Evolutionary conservation across 2,888 invertebrate genomes (phyloP), one percentile per base, ranked within the genome.

Genomic region (Gerris lacustris): DNA sequence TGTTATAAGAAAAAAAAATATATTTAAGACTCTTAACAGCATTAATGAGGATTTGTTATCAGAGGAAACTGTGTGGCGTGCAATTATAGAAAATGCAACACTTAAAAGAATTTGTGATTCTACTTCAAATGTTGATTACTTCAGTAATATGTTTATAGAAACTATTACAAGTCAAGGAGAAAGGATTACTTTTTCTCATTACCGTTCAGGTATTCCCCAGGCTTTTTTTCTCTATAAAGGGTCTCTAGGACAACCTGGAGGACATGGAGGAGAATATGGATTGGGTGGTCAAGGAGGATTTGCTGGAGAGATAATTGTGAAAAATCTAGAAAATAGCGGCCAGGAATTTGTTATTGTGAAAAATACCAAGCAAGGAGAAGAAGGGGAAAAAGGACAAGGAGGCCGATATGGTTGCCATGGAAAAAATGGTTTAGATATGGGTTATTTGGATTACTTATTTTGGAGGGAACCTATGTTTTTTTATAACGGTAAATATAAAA

Each of bases 381-480:
- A 71, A n/a, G 76, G 76, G 4, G n/a, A 70, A 31, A 45, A 70
- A n/a, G 76, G 75, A 6, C 47, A 69, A 63, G 73, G 72, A 44
- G 76, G 76, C 0, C 15, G 17, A 45, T 72, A 69, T 71, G 75
- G 75, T 31, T 44, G 66, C n/a, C 74, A 74, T 67, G 76, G 76
- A 67, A 72, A 73, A 71, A 74, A 76, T 70, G 75, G 75, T 9
- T 71, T 70, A 70, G 76, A 76, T 73, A 74, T 75, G 68, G 76
- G 74, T n/a, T 74, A 72, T 64, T 64, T 69, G 6, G 72, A 72
- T 47, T 73, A 69, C 69, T n/a, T 64, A 55, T 55, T 55, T 15
- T 55, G 55, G 55, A 55, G 15, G 2, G 2, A 9, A 9, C 4
- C 55, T 15, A 55, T 2, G 55, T 55, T 11, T 55, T 5, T 2